Conservation (phyloP, 2,113 vertebrate species). For the Thomomys bottae region DNA sequence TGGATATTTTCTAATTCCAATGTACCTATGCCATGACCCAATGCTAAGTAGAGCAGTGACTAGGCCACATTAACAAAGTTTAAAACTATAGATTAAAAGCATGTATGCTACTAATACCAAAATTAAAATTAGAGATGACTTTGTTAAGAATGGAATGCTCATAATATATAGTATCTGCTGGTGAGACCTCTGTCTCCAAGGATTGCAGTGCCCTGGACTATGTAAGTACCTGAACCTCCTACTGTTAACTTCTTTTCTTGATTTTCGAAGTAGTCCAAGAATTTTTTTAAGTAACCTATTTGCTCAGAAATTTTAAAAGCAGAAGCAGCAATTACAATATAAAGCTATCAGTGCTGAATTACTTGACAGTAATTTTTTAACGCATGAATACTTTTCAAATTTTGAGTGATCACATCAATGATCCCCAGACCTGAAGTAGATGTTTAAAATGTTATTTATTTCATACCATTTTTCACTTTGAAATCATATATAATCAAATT, state of each 20-base stretch:
- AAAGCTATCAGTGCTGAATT: slow-evolving; percentile 22
- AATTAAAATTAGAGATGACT: not conserved
- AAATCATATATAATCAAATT: slow-evolving; percentile 37
- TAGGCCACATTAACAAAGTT: not conserved
- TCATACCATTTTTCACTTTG: slow-evolving; percentile 34
- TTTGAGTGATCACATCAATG: slow-evolving; percentile 15
- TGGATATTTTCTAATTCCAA: not conserved
- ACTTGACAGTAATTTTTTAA: slow-evolving; percentile 25
- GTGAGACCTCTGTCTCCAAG: slow-evolving; percentile 35
- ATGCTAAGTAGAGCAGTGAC: not conserved
- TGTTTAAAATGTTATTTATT: slow-evolving; percentile 41
- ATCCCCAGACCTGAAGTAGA: not conserved
- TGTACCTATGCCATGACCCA: not conserved
- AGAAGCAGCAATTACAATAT: slow-evolving; percentile 28
- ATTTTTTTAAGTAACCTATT: slow-evolving; percentile 13
- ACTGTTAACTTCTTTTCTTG: slow-evolving; percentile 35
- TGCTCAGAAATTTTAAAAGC: slow-evolving; percentile 53
- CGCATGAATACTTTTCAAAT: slow-evolving; percentile 14
- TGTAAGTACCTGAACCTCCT: not conserved
- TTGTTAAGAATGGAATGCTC: not conserved
- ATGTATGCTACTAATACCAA: not conserved
- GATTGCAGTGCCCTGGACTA: not conserved
- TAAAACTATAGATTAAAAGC: not conserved
- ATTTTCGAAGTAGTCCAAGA: slow-evolving; percentile 41
- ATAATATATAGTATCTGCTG: not conserved